These are phyloP conservation scores for Rhadinocentrus ornatus DNA, from an alignment of 2,797 vertebrate species.

Conservation along the genomic window DNA sequence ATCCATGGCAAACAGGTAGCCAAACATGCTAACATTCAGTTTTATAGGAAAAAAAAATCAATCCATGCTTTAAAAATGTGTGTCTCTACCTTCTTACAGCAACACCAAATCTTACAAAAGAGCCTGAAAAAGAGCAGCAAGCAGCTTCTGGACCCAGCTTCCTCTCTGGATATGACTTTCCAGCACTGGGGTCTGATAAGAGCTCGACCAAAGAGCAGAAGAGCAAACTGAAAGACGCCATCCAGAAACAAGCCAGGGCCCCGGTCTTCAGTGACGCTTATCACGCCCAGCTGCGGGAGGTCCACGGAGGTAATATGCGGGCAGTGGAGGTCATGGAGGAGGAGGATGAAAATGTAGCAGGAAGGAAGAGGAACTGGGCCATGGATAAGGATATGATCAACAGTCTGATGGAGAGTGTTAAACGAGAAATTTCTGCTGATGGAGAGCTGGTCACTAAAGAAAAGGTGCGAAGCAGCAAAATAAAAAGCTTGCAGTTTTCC, in stretches of 20 bases:
- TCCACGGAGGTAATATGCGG: constrained; percentile 73
- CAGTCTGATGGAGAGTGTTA: constrained; percentile 73
- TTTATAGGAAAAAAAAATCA: background rate
- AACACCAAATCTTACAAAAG: background rate
- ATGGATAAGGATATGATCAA: constrained; percentile 60
- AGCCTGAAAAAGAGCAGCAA: constrained; percentile 15
- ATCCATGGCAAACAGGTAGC: constrained; percentile 54
- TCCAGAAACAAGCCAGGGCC: constrained; percentile 1
- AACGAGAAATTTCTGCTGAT: constrained; percentile 75
- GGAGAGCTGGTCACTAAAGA: constrained; percentile 81
- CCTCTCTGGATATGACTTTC: constrained; percentile 60
- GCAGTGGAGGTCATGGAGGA: constrained; percentile 65
- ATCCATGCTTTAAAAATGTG: background rate
- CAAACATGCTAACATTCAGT: background rate
- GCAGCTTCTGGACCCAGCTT: background rate
- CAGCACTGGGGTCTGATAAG: constrained; percentile 47
- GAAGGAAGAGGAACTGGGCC: constrained; percentile 29
- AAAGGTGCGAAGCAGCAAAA: constrained; percentile 62
- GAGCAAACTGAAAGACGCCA: constrained; percentile 38
- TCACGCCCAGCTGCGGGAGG: constrained; percentile 76
- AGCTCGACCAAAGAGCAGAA: constrained; percentile 54
- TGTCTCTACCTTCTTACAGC: constrained; percentile 27
- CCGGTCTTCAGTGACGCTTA: constrained; percentile 67
- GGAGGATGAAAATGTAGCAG: constrained; percentile 10
- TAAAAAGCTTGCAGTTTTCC: background rate